Conservation (phyloP, 2,888 invertebrate genomes). For the Lochmaea capreae region DNA sequence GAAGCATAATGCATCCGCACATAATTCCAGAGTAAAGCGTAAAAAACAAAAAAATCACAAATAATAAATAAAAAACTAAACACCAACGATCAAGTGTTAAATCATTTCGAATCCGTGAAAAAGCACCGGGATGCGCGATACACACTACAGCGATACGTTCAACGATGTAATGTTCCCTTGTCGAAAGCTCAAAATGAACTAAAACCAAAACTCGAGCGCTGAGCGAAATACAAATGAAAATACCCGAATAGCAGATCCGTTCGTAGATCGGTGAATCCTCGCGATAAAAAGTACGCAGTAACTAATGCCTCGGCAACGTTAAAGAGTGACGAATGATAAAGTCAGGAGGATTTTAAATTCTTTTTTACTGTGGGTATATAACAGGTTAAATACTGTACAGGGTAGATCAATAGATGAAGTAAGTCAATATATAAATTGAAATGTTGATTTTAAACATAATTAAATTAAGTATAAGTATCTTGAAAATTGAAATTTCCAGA, state of each 20-base stretch:
- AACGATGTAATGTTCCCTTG: background rate
- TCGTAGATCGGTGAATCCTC: slow-evolving; percentile 10
- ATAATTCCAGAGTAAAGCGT: slow-evolving; percentile 26
- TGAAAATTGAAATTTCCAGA: too few relatives aligned
- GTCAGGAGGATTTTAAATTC: too few relatives aligned
- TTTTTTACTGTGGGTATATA: background rate
- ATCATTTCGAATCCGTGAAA: slow-evolving; percentile 37
- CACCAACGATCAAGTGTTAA: slow-evolving; percentile 38
- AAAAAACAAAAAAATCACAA: slow-evolving; percentile 32
- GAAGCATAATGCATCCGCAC: slow-evolving; percentile 13
- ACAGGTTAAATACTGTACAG: background rate
- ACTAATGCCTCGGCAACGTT: slow-evolving; percentile 3
- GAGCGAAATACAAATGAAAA: slow-evolving; percentile 10
- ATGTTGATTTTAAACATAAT: too few relatives aligned
- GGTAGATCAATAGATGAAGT: too few relatives aligned
- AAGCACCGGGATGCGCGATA: slow-evolving; percentile 27
- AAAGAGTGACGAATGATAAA: background rate
- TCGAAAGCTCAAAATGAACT: slow-evolving; percentile 1
- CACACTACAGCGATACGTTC: slow-evolving; percentile 16
- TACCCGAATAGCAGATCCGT: background rate
- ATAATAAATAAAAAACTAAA: slow-evolving; percentile 43
- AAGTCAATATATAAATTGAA: too few relatives aligned
- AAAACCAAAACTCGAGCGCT: slow-evolving; percentile 6
- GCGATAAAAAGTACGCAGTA: slow-evolving; percentile 11
- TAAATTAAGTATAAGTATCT: too few relatives aligned